These are phyloP conservation scores for Stomorhina lunata DNA, from an alignment of 2,888 invertebrate species.

Conservation along the genomic window DNA sequence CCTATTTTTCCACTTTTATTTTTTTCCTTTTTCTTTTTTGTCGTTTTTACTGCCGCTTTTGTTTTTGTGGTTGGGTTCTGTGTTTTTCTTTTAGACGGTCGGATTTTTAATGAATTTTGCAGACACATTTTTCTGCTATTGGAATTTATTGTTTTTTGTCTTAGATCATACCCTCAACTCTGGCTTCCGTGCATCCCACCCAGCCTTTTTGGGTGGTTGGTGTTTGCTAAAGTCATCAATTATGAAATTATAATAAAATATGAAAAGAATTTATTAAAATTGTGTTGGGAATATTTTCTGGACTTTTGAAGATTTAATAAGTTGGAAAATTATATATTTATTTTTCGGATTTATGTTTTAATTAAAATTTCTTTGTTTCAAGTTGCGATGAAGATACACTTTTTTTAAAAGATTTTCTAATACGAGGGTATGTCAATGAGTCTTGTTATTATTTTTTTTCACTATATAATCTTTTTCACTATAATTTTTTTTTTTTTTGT, in stretches of 20 bases:
- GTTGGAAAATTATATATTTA: background rate
- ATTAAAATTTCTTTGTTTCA: constrained; percentile 17
- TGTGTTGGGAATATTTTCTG: background rate
- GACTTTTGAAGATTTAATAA: background rate
- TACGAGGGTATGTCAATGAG: too few relatives aligned
- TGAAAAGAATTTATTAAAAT: background rate
- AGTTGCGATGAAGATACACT: constrained; percentile 1
- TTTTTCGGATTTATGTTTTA: constrained; percentile 8
- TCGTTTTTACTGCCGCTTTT: background rate
- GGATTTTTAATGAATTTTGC: constrained; percentile 62
- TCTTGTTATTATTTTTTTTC: too few relatives aligned
- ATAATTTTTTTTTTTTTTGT: too few relatives aligned
- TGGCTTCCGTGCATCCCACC: background rate
- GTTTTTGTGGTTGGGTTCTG: background rate
- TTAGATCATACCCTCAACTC: background rate
- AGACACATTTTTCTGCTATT: constrained; percentile 49
- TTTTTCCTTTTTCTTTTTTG: constrained; percentile 12
- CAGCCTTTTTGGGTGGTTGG: background rate
- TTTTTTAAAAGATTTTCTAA: background rate
- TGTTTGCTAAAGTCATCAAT: constrained; percentile 19
- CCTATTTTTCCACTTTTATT: too few relatives aligned
- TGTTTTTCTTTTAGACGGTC: background rate
- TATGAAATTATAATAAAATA: constrained; percentile 21
- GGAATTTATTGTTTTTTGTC: constrained; percentile 14
- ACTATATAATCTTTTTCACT: too few relatives aligned